Evolutionary conservation across 2,888 invertebrate genomes (phyloP).

Genomic region (Germaria angustata): DNA sequence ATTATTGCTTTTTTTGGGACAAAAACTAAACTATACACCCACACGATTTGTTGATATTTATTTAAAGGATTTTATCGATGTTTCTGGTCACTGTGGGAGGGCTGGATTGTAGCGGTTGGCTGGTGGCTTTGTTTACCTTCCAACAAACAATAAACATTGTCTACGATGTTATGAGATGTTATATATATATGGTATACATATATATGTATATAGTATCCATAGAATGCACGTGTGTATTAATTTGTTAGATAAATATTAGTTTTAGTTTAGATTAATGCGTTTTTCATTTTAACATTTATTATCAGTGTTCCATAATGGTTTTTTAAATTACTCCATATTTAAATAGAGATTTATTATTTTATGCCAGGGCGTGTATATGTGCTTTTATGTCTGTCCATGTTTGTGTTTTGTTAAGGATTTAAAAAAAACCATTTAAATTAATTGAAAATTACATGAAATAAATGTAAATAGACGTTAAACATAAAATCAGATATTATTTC

Average conservation of each 20-base stretch:
- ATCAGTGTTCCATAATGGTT: constrained; percentile 60
- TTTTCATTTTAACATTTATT: constrained; percentile 62
- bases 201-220: constrained; percentile 54
- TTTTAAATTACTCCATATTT: constrained; percentile 66
- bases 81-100: constrained; percentile 28
- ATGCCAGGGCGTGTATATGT: background rate
- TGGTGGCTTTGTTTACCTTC: background rate
- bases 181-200: too few species aligned
- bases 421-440: constrained; percentile 65
- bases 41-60: constrained; percentile 64
- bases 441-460: constrained; percentile 66
- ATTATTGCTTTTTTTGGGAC: constrained; percentile 15
- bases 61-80: constrained; percentile 60
- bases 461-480: constrained; percentile 52
- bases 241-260: constrained; percentile 71
- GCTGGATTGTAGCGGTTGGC: background rate
- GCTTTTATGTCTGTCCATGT: constrained; percentile 23
- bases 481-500: constrained; percentile 11
- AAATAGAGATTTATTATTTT: constrained; percentile 59
- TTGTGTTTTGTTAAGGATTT: constrained; percentile 48
- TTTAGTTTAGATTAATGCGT: constrained; percentile 68
- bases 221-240: constrained; percentile 66
- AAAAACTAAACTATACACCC: constrained; percentile 47
- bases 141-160: constrained; percentile 8
- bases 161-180: background rate